Conservation (phyloP, 2,888 invertebrate genomes). For the Heliconius sara region DNA sequence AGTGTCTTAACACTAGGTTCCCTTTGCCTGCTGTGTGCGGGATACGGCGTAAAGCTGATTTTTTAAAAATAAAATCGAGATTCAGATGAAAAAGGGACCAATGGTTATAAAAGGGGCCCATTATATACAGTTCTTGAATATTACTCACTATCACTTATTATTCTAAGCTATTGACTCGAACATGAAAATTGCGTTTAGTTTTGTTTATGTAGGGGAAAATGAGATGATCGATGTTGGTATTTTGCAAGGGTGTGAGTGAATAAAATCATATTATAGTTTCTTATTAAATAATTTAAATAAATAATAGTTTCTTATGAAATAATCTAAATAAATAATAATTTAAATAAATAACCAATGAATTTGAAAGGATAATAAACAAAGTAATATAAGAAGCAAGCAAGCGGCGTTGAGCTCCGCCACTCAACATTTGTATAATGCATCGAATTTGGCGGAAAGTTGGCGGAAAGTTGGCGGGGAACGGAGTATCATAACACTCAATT, state of each 20-base stretch:
- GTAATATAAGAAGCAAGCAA: neutral
- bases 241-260: slow-evolving; percentile 18
- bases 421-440: too few relatives aligned
- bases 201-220: slow-evolving; percentile 76
- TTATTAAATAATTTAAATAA: neutral
- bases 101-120: slow-evolving; percentile 58
- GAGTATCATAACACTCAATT: too few relatives aligned
- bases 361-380: neutral
- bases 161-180: slow-evolving; percentile 83
- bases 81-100: slow-evolving; percentile 29
- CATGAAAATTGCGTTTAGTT: slow-evolving; percentile 80
- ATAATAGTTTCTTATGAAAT: neutral
- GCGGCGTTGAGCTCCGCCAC: too few relatives aligned
- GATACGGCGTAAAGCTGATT: too few relatives aligned
- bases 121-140: slow-evolving; percentile 77
- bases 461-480: too few relatives aligned
- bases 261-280: slow-evolving; percentile 1
- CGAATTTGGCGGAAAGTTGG: too few relatives aligned
- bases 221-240: slow-evolving; percentile 51
- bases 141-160: slow-evolving; percentile 82
- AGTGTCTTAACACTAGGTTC: too few relatives aligned
- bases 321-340: neutral
- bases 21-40: too few relatives aligned
- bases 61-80: slow-evolving; percentile 26
- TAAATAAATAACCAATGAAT: too few relatives aligned